Evolutionary conservation across 2,113 vertebrate species (phyloP).

Genomic region (Empidonax traillii): DNA sequence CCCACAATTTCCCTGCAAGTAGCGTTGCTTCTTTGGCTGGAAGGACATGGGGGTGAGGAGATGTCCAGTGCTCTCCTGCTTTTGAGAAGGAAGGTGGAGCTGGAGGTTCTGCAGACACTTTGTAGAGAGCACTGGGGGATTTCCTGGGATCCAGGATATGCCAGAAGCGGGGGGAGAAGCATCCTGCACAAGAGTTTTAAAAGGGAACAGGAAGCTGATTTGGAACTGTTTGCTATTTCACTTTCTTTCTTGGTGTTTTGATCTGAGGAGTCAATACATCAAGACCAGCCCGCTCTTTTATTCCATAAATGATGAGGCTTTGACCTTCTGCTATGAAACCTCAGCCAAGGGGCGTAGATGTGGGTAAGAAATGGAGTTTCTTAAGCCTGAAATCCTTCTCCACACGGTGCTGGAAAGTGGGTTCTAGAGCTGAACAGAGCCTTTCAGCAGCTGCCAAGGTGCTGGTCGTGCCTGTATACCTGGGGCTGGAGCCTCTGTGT

Average conservation of each 20-base stretch:
- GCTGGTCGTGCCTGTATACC: background rate
- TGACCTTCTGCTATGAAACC: background rate
- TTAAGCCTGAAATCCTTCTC: background rate
- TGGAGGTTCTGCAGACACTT: background rate
- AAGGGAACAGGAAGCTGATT: background rate
- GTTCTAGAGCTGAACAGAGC: background rate
- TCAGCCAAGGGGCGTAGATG: background rate
- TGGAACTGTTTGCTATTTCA: background rate
- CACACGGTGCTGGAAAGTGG: fast-evolving
- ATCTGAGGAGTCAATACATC: background rate
- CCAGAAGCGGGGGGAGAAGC: background rate
- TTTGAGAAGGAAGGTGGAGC: background rate
- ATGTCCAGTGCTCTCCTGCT: background rate
- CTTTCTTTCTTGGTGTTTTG: background rate
- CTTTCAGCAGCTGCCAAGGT: background rate
- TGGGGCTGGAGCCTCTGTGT: background rate
- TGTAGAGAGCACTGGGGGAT: background rate
- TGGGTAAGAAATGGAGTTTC: background rate
- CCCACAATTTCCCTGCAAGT: background rate
- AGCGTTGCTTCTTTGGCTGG: background rate
- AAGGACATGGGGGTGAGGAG: background rate
- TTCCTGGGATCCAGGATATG: background rate
- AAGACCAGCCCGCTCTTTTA: background rate
- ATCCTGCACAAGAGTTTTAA: background rate
- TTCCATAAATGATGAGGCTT: background rate